Evolutionary conservation across 2,797 vertebrate species (phyloP).

Genomic region (Sphenopsis melanotis): DNA sequence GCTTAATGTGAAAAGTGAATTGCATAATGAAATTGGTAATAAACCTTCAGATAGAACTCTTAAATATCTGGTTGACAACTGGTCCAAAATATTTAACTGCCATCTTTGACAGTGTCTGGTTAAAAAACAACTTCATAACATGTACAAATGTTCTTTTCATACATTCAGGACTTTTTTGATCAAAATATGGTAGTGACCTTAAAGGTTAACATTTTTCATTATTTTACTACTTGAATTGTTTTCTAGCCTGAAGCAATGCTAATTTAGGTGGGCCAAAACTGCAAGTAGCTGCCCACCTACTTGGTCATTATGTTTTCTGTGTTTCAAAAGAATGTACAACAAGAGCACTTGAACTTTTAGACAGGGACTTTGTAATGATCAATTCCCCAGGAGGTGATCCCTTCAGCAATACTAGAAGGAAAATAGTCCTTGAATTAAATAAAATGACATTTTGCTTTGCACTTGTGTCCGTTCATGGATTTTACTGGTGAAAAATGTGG

Average conservation of each 20-base stretch:
- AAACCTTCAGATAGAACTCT: conserved; percentile 20
- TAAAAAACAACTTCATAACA: conserved; percentile 47
- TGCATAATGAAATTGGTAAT: conserved; percentile 15
- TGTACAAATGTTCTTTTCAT: conserved; percentile 58
- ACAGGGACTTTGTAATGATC: conserved; percentile 70
- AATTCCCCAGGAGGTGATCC: conserved; percentile 67
- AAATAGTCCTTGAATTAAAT: conserved; percentile 71
- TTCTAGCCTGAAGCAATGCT: conserved; percentile 62
- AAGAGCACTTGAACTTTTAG: conserved; percentile 73
- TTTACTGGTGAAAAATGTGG: background rate
- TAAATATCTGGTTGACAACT: conserved; percentile 43
- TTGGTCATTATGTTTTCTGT: conserved; percentile 69
- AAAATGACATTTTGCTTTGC: conserved; percentile 74
- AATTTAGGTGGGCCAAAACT: conserved; percentile 60
- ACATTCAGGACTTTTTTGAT: conserved; percentile 66
- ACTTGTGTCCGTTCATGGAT: conserved; percentile 9
- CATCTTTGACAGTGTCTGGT: conserved; percentile 36
- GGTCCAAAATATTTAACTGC: conserved; percentile 67
- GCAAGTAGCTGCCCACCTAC: conserved; percentile 63
- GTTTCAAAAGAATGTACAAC: conserved; percentile 75
- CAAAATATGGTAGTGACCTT: conserved; percentile 67
- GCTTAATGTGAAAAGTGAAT: conserved; percentile 44
- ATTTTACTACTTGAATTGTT: conserved; percentile 69
- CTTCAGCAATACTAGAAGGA: conserved; percentile 73
- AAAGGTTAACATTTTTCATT: conserved; percentile 64